Conservation (phyloP, 2,113 vertebrate species). For the Nothocercus nigrocapillus region DNA sequence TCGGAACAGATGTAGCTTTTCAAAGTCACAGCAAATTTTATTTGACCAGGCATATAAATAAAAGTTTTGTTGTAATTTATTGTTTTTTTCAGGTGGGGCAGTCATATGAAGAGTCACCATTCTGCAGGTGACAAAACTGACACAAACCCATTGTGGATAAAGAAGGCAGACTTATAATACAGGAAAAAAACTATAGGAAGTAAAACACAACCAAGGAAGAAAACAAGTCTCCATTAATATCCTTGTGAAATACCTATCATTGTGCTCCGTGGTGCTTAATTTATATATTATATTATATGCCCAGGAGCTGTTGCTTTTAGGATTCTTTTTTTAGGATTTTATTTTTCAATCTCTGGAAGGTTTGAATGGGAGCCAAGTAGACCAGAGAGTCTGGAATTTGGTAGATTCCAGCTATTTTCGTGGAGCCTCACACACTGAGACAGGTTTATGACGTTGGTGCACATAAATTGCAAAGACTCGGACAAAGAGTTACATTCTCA, state of each 20-base stretch:
- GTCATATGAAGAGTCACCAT: not conserved
- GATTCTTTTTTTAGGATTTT: not conserved
- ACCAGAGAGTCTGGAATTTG: constrained; percentile 14
- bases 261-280: not conserved
- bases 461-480: not conserved
- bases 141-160: not conserved
- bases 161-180: not conserved
- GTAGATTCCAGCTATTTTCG: constrained; percentile 10
- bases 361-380: not conserved
- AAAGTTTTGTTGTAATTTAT: constrained; percentile 60
- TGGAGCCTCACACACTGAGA: not conserved
- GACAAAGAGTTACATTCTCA: not conserved
- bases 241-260: not conserved
- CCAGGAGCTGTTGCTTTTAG: not conserved
- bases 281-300: not conserved
- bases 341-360: not conserved
- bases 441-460: constrained; percentile 37
- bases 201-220: not conserved
- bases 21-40: constrained; percentile 68
- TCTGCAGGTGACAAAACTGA: constrained; percentile 5
- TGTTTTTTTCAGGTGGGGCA: constrained; percentile 24
- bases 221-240: not conserved
- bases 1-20: constrained; percentile 75
- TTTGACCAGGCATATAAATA: constrained; percentile 70
- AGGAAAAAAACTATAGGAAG: not conserved